Conservation (phyloP, 2,797 vertebrate genomes). For the Valencia hispanica region DNA sequence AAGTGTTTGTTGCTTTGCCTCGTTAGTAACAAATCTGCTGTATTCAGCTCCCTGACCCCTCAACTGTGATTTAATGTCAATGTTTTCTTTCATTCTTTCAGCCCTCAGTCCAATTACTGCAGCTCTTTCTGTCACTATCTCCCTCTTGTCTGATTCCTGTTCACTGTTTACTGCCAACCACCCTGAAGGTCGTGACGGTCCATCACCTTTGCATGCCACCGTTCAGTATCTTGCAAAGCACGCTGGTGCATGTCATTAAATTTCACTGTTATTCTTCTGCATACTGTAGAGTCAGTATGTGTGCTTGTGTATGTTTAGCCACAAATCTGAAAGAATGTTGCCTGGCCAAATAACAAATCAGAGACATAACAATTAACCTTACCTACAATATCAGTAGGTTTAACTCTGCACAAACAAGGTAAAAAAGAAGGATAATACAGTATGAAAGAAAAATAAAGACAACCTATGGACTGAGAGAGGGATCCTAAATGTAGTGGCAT, state of each 20-base stretch:
- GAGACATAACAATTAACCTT: neutral
- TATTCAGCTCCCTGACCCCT: slow-evolving; percentile 34
- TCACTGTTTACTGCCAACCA: slow-evolving; percentile 57
- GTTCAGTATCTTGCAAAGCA: slow-evolving; percentile 28
- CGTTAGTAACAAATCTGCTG: slow-evolving; percentile 50
- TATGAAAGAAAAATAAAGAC: neutral
- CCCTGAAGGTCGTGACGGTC: slow-evolving; percentile 62
- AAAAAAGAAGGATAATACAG: neutral
- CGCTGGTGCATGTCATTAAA: slow-evolving; percentile 26
- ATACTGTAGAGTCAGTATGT: neutral
- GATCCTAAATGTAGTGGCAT: neutral
- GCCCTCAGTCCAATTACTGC: slow-evolving; percentile 45
- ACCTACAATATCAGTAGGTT: neutral
- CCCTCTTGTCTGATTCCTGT: slow-evolving; percentile 42
- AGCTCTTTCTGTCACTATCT: neutral
- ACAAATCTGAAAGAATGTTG: neutral
- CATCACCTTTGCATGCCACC: slow-evolving; percentile 51
- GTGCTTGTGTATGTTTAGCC: neutral
- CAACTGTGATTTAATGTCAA: slow-evolving; percentile 46
- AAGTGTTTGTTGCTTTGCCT: slow-evolving; percentile 44
- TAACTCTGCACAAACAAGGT: neutral
- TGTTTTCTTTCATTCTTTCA: slow-evolving; percentile 39
- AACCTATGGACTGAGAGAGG: neutral
- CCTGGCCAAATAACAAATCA: neutral
- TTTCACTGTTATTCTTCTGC: slow-evolving; percentile 11